phyloP scores from a whole-genome alignment of 2,797 vertebrate genomes.

The Scolopax rusticola region DNA sequence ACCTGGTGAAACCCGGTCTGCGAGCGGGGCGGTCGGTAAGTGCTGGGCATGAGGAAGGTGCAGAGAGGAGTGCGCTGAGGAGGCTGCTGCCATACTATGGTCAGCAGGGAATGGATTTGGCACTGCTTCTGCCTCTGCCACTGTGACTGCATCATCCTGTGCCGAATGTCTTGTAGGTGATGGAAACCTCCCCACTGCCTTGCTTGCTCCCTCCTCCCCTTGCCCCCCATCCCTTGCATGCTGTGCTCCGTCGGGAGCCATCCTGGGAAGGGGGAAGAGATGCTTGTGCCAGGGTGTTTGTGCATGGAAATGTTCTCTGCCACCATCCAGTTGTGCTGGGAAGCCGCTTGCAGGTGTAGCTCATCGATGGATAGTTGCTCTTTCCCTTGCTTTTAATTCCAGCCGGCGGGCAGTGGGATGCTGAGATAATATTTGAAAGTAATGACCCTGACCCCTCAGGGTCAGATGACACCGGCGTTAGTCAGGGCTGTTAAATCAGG shows the following conservation, averaged over 20 bases:
- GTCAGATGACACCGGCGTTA: not conserved
- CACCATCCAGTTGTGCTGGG: not conserved
- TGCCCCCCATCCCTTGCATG: not conserved
- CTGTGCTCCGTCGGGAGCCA: not conserved
- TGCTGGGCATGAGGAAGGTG: conserved; percentile 66
- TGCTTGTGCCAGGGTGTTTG: not conserved
- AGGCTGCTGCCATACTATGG: conserved; percentile 82
- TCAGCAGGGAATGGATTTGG: conserved; percentile 93
- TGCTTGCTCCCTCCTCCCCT: not conserved
- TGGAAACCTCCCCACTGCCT: not conserved
- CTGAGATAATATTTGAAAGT: not conserved
- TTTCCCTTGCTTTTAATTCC: not conserved
- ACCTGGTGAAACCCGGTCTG: conserved; percentile 59
- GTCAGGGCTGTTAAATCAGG: not conserved
- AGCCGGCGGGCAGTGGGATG: not conserved
- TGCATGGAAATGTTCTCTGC: not conserved
- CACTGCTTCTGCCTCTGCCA: conserved; percentile 96
- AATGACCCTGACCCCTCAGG: not conserved
- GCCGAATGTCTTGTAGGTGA: conserved; percentile 95
- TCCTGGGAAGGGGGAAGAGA: not conserved
- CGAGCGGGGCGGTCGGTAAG: conserved; percentile 57
- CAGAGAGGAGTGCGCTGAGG: conserved; percentile 47
- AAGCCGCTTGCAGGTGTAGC: not conserved
- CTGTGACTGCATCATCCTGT: conserved; percentile 89
- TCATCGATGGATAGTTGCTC: not conserved